phyloP scores from a whole-genome alignment of 1,140 invertebrate genomes.

The Glomeris maerens region DNA sequence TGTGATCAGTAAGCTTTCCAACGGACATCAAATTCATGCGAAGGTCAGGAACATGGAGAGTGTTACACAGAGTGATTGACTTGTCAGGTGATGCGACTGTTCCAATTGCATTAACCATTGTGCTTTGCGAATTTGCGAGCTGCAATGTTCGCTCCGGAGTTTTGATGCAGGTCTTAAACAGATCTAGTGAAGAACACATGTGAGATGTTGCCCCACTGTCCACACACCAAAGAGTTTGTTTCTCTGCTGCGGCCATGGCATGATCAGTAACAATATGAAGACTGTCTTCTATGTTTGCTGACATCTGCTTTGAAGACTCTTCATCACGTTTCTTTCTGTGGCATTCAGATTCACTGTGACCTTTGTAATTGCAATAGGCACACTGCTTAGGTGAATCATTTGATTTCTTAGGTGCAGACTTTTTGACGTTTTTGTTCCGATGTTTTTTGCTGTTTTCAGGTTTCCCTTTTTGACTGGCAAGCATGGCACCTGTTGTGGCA shows the following conservation, averaged over 20 bases:
- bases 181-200: neutral
- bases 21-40: conserved; percentile 5
- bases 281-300: neutral
- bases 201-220: neutral
- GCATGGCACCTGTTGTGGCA: too few species aligned
- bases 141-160: neutral
- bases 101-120: neutral
- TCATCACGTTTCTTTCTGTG: neutral
- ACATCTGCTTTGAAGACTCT: neutral
- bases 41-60: neutral
- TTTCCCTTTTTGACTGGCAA: too few species aligned
- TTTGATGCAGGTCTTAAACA: neutral
- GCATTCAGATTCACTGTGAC: neutral
- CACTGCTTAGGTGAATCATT: neutral
- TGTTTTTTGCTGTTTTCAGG: too few species aligned
- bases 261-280: neutral
- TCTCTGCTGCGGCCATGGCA: neutral
- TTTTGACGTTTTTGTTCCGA: too few species aligned
- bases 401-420: neutral
- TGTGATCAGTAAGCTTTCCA: neutral
- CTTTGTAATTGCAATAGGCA: neutral
- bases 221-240: neutral
- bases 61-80: neutral
- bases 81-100: neutral
- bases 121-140: neutral